Percentiles rank a stretch among this genome's conserved stretches.
Evolutionary conservation across 2,797 vertebrate genomes (phyloP).

Genomic region (Epinephelus malabaricus): DNA sequence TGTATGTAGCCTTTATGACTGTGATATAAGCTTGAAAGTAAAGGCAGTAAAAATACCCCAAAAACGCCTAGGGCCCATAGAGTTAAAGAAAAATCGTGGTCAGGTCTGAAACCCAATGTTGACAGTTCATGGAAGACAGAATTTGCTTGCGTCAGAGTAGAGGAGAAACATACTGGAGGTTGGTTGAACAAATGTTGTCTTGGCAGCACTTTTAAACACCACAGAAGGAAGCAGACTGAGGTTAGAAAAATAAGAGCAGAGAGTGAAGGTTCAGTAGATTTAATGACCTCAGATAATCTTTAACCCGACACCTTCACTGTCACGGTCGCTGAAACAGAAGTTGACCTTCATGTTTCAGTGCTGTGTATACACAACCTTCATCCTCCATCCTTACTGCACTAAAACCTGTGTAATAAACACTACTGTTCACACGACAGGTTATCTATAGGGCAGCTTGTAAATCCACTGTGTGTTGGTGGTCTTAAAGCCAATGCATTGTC

Average conservation of each 20-base stretch:
- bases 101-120: no score
- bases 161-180: neutral
- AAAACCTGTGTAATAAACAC: neutral
- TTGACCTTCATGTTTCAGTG: slow-evolving; percentile 36
- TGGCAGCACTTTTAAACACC: no score
- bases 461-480: slow-evolving; percentile 5
- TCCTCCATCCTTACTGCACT: neutral
- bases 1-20: no score
- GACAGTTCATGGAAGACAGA: no score
- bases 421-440: neutral
- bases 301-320: slow-evolving; percentile 46
- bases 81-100: no score
- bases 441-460: neutral
- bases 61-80: no score
- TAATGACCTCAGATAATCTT: slow-evolving; percentile 39
- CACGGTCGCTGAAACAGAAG: slow-evolving; percentile 21
- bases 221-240: neutral
- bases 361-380: slow-evolving; percentile 37
- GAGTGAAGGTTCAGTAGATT: neutral
- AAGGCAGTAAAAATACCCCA: no score
- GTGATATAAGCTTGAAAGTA: no score
- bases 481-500: neutral
- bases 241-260: slow-evolving; percentile 28
- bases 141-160: no score
- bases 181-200: neutral